Evolutionary conservation across 2,797 vertebrate species (phyloP).

Genomic region (Pachyuromys duprasi): DNA sequence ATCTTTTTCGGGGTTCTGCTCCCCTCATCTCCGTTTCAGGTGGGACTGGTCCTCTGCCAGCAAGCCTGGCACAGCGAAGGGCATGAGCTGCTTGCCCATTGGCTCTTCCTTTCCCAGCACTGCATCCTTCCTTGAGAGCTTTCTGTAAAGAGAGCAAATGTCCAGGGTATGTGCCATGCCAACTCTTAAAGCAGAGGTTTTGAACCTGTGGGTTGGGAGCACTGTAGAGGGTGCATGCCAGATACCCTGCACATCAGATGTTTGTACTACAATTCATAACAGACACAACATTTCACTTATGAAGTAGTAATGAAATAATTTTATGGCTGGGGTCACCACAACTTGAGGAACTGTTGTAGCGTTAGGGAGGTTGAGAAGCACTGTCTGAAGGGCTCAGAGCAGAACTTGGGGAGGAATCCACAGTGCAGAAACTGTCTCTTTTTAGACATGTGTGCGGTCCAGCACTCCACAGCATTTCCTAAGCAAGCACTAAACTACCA

Average conservation of each 20-base stretch:
- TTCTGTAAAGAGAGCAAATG: too few relatives aligned
- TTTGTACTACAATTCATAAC: not conserved
- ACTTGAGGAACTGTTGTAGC: not conserved
- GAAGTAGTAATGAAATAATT: not conserved
- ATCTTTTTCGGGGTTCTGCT: too few relatives aligned
- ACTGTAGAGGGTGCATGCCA: not conserved
- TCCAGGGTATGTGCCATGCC: too few relatives aligned
- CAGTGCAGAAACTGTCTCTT: not conserved
- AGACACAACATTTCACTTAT: not conserved
- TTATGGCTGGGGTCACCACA: not conserved
- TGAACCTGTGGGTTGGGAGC: not conserved
- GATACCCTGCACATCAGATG: not conserved
- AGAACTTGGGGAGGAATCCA: not conserved
- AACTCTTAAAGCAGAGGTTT: not conserved
- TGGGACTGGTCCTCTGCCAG: too few relatives aligned
- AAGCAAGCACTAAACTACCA: not conserved
- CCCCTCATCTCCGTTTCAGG: too few relatives aligned
- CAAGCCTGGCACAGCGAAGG: too few relatives aligned
- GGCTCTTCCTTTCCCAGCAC: too few relatives aligned
- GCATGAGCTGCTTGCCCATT: too few relatives aligned
- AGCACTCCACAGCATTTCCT: not conserved
- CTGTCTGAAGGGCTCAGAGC: conserved; percentile 8
- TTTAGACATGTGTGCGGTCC: not conserved
- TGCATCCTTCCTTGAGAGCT: too few relatives aligned
- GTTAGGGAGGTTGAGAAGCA: not conserved